Percentiles rank a stretch among this genome's conserved stretches.
phyloP scores from a whole-genome alignment of 2,797 vertebrate species.

The Alectoris magna region DNA sequence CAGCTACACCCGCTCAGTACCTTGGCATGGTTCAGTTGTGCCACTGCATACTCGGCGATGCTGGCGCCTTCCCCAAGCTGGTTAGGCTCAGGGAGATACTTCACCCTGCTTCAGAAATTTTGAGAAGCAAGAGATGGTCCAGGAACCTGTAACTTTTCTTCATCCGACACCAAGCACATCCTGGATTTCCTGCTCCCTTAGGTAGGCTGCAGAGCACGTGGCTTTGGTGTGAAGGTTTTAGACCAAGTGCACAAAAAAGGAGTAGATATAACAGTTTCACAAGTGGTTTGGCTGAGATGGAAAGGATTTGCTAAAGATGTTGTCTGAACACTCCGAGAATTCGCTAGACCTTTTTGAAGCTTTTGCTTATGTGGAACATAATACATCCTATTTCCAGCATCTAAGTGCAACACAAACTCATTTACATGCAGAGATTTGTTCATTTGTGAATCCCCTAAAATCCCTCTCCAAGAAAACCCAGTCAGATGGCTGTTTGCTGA shows the following conservation, averaged over 20 bases:
- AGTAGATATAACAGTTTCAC: background rate
- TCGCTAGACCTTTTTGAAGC: background rate
- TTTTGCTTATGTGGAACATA: background rate
- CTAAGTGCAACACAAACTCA: background rate
- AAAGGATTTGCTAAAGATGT: background rate
- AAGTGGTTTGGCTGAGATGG: background rate
- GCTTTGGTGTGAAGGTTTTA: background rate
- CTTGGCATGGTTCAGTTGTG: rapidly evolving
- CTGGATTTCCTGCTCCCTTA: background rate
- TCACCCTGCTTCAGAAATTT: background rate
- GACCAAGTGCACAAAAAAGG: background rate
- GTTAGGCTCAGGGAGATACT: background rate
- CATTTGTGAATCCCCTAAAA: background rate
- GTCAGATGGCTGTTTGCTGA: background rate
- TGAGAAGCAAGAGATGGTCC: background rate
- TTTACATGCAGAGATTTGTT: background rate
- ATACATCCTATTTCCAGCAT: background rate
- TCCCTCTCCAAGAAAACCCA: background rate
- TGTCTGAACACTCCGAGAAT: background rate
- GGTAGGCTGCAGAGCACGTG: background rate
- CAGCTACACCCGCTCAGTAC: background rate
- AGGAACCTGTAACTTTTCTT: background rate
- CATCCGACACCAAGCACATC: background rate
- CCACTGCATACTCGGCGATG: background rate
- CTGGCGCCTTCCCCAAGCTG: no score